These are phyloP conservation scores for Leistus spinibarbis DNA, from an alignment of 2,888 invertebrate genomes.

Conservation along the genomic window DNA sequence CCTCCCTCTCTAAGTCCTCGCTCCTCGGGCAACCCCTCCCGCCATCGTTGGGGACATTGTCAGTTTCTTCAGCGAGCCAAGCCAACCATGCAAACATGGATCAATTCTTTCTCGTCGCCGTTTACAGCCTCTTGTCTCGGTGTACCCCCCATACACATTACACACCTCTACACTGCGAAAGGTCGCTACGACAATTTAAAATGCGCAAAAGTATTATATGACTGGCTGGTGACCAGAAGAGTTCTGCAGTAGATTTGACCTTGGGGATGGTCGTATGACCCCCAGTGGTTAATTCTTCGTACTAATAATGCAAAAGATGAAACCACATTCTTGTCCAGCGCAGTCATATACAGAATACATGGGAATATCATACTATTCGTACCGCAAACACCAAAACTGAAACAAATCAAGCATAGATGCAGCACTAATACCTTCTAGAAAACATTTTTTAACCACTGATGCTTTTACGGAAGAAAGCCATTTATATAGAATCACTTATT, in stretches of 20 bases:
- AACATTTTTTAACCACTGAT: too few relatives aligned
- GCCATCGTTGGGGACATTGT: neutral
- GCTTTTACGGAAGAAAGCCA: too few relatives aligned
- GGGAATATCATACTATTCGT: neutral
- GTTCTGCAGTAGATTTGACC: neutral
- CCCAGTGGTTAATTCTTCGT: neutral
- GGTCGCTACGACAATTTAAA: neutral
- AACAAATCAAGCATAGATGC: too few relatives aligned
- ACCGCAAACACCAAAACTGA: neutral
- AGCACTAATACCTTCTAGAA: too few relatives aligned
- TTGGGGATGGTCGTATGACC: neutral
- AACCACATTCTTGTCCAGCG: neutral
- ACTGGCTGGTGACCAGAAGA: neutral
- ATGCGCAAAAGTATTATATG: neutral
- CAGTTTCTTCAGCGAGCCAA: neutral
- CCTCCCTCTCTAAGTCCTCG: neutral
- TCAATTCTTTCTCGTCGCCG: neutral
- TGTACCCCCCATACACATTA: neutral
- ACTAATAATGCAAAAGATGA: neutral
- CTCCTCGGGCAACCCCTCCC: neutral
- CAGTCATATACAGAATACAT: neutral
- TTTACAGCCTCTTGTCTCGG: neutral
- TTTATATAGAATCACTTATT: too few relatives aligned
- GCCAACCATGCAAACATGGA: too few relatives aligned
- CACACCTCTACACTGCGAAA: neutral